phyloP scores from a whole-genome alignment of 2,888 invertebrate species.

The Mechanitis mazaeus region DNA sequence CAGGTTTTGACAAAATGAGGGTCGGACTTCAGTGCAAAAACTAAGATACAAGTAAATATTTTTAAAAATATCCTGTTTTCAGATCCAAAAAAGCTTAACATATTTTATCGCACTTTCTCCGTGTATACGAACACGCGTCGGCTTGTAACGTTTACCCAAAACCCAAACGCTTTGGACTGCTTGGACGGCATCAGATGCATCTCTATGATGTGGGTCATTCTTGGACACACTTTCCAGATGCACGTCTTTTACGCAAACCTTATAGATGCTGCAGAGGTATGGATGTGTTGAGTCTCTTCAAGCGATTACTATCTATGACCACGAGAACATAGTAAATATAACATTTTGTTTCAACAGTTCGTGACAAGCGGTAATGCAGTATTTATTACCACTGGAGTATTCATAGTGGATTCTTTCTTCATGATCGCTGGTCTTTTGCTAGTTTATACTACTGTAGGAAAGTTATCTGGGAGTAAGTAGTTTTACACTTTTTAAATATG shows the following conservation, averaged over 20 bases:
- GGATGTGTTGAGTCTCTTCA: constrained; percentile 31
- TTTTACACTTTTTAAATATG: not conserved
- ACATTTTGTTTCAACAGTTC: constrained; percentile 47
- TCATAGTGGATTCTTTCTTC: constrained; percentile 81
- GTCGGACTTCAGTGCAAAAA: not conserved
- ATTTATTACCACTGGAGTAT: constrained; percentile 59
- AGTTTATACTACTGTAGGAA: constrained; percentile 54
- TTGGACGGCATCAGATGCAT: constrained; percentile 65
- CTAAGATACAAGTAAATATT: not conserved
- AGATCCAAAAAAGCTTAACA: constrained; percentile 45
- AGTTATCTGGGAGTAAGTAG: constrained; percentile 47
- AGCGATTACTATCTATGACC: not conserved
- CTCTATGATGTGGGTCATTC: constrained; percentile 70
- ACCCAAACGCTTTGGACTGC: constrained; percentile 56
- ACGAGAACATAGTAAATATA: not conserved
- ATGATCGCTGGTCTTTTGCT: constrained; percentile 53
- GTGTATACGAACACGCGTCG: constrained; percentile 59
- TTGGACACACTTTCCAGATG: constrained; percentile 53
- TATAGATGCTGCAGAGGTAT: constrained; percentile 38
- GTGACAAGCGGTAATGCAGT: constrained; percentile 39
- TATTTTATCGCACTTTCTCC: constrained; percentile 44
- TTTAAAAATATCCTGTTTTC: constrained; percentile 20
- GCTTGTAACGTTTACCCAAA: constrained; percentile 48
- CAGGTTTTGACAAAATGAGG: no score
- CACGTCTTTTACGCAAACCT: constrained; percentile 39